Evolutionary conservation across 2,797 vertebrate species (phyloP).

Genomic region (Oreortyx pictus): DNA sequence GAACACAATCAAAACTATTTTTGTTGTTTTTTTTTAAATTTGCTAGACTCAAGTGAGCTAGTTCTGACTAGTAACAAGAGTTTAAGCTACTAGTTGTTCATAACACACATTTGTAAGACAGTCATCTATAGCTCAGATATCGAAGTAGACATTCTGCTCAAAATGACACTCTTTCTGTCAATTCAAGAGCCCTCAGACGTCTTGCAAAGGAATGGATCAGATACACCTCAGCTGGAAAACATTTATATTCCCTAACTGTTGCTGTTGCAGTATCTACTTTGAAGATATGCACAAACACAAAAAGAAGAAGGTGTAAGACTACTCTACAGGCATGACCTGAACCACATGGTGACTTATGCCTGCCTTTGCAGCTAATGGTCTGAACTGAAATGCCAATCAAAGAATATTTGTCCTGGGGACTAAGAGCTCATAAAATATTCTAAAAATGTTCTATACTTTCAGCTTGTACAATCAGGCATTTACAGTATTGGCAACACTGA

Average conservation of each 20-base stretch:
- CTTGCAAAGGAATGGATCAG: background rate
- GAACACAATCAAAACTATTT: background rate
- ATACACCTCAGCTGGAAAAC: background rate
- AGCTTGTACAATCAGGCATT: background rate
- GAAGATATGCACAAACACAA: background rate
- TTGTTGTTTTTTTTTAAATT: background rate
- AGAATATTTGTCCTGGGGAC: background rate
- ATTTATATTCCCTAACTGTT: background rate
- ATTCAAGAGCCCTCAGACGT: background rate
- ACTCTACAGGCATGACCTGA: background rate
- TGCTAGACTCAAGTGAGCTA: background rate
- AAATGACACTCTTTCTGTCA: background rate
- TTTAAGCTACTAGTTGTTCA: conserved; percentile 44
- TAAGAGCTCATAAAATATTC: background rate
- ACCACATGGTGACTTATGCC: background rate
- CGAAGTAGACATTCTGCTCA: conserved; percentile 16
- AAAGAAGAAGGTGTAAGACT: background rate
- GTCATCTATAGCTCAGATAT: background rate
- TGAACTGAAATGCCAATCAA: background rate
- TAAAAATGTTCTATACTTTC: background rate
- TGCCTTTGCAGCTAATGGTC: background rate
- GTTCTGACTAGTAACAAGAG: conserved; percentile 20
- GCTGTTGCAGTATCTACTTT: background rate
- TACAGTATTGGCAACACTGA: background rate
- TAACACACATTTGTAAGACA: conserved; percentile 17